These are phyloP conservation scores for Melieria omissa DNA, from an alignment of 2,888 invertebrate species.

Conservation along the genomic window DNA sequence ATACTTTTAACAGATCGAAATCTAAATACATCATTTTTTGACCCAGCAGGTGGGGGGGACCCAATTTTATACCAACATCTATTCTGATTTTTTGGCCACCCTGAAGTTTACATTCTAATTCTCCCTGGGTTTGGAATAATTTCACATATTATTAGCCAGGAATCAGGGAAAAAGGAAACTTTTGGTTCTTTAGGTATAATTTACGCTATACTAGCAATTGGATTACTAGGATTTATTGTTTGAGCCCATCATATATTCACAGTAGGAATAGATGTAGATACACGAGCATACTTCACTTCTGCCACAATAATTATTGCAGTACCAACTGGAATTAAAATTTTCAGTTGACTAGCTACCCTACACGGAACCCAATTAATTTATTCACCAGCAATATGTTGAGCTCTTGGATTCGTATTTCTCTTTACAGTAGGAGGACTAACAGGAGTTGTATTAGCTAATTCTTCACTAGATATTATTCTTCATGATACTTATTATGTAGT, in stretches of 20 bases:
- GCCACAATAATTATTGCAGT: slow-evolving; percentile 89
- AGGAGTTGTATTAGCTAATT: slow-evolving; percentile 70
- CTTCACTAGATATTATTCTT: slow-evolving; percentile 78
- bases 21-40: slow-evolving; percentile 84
- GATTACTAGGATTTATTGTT: slow-evolving; percentile 83
- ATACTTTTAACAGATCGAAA: slow-evolving; percentile 84
- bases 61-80: slow-evolving; percentile 84
- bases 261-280: slow-evolving; percentile 85
- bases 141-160: slow-evolving; percentile 80
- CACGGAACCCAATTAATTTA: slow-evolving; percentile 74
- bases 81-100: slow-evolving; percentile 90
- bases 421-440: slow-evolving; percentile 82
- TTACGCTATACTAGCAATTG: slow-evolving; percentile 80
- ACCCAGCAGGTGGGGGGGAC: slow-evolving; percentile 82
- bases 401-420: slow-evolving; percentile 80
- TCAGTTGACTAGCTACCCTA: slow-evolving; percentile 79
- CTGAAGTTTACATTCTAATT: slow-evolving; percentile 89
- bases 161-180: slow-evolving; percentile 79
- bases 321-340: slow-evolving; percentile 74
- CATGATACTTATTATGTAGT: slow-evolving; percentile 90
- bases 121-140: slow-evolving; percentile 85
- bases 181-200: slow-evolving; percentile 75
- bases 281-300: slow-evolving; percentile 85
- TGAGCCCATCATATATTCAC: slow-evolving; percentile 90
- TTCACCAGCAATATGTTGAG: slow-evolving; percentile 73